A percentile compares a stretch with the other conserved stretches of the same genome.
phyloP scores from a whole-genome alignment of 2,113 vertebrate genomes.

The Proterorhinus semilunaris region DNA sequence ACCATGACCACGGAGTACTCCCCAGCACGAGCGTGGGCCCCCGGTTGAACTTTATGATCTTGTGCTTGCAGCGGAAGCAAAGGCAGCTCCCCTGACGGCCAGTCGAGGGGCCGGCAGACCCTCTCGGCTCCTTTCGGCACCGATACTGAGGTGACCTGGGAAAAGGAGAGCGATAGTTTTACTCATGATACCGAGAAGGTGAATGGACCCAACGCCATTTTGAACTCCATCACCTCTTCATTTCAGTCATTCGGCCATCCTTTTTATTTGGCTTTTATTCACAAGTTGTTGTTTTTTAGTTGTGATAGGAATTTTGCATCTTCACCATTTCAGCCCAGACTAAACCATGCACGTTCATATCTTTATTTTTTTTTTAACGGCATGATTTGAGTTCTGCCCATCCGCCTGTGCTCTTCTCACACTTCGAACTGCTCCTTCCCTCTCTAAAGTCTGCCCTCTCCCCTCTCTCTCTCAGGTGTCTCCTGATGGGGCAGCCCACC shows the following conservation, averaged over 20 bases:
- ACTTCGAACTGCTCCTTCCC: neutral
- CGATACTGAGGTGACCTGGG: slow-evolving; percentile 70
- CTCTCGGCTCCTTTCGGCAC: slow-evolving; percentile 77
- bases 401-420: neutral
- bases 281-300: neutral
- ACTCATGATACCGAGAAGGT: slow-evolving; percentile 72
- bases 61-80: slow-evolving; percentile 74
- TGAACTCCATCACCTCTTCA: slow-evolving; percentile 22
- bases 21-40: neutral
- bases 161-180: slow-evolving; percentile 63
- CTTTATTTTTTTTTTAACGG: slow-evolving; percentile 12
- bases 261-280: slow-evolving; percentile 12
- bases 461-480: slow-evolving; percentile 37
- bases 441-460: neutral
- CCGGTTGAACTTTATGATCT: slow-evolving; percentile 50
- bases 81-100: slow-evolving; percentile 57
- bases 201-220: slow-evolving; percentile 53
- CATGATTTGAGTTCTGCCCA: slow-evolving; percentile 21
- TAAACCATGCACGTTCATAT: neutral
- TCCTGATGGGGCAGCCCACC: slow-evolving; percentile 34
- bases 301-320: neutral
- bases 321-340: neutral
- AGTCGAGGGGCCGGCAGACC: slow-evolving; percentile 47
- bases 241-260: slow-evolving; percentile 25
- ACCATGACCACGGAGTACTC: neutral